phyloP scores from a whole-genome alignment of 2,797 vertebrate genomes.

The Chromobotia macracanthus region DNA sequence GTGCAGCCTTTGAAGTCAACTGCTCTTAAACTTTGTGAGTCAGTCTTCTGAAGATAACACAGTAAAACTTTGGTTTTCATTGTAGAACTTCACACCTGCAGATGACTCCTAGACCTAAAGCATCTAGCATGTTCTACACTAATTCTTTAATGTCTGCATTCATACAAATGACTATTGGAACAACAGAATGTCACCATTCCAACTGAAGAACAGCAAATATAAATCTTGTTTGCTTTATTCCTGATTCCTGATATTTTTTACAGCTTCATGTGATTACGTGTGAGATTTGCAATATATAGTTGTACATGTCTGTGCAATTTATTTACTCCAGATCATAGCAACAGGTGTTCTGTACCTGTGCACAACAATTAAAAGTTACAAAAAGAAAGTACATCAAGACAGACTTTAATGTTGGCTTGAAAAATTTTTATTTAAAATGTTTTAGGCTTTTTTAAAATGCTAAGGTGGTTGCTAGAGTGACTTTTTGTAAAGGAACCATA shows the following conservation, averaged over 20 bases:
- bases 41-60: background rate
- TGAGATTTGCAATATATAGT: background rate
- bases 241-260: background rate
- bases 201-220: background rate
- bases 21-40: background rate
- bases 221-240: background rate
- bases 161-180: background rate
- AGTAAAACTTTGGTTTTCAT: background rate
- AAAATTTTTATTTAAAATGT: too few relatives aligned
- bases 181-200: background rate
- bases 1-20: background rate
- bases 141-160: conserved; percentile 13
- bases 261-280: background rate
- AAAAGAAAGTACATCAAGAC: too few relatives aligned
- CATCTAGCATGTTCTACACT: background rate
- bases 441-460: too few relatives aligned
- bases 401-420: too few relatives aligned
- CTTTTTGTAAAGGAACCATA: too few relatives aligned
- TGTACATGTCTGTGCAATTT: conserved; percentile 13
- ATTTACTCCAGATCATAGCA: conserved; percentile 36
- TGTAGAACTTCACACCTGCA: background rate
- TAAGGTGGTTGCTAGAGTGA: too few relatives aligned
- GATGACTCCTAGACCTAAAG: background rate
- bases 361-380: background rate
- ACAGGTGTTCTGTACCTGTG: conserved; percentile 19